Evolutionary conservation across 2,888 invertebrate species (phyloP).

Genomic region (Euclidia mi): DNA sequence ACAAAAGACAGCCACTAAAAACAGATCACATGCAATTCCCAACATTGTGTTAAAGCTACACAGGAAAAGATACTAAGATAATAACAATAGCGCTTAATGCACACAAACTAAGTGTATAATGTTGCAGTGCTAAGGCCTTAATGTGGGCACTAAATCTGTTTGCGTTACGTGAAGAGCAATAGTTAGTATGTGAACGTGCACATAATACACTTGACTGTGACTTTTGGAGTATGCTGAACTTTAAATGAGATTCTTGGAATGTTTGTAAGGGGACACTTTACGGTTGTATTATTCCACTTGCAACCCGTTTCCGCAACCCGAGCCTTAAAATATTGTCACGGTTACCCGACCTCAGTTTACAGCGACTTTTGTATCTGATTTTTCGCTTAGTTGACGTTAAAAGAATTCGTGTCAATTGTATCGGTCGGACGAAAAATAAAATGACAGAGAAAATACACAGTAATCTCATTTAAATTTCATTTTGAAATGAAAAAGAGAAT

Average conservation of each 20-base stretch:
- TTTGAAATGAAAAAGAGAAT: conserved; percentile 38
- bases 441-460: neutral
- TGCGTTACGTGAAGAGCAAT: conserved; percentile 62
- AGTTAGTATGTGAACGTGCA: conserved; percentile 62
- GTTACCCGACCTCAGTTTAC: conserved; percentile 4
- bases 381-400: conserved; percentile 11
- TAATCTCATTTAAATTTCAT: conserved; percentile 33
- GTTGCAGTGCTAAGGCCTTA: conserved; percentile 58
- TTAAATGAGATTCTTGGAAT: conserved; percentile 79
- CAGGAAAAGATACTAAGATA: conserved; percentile 38
- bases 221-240: conserved; percentile 73
- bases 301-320: conserved; percentile 36
- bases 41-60: conserved; percentile 14
- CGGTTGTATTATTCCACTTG: conserved; percentile 61
- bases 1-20: conserved; percentile 10
- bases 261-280: conserved; percentile 74
- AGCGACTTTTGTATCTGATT: conserved; percentile 25
- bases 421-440: neutral
- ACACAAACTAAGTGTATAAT: conserved; percentile 51
- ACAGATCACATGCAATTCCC: conserved; percentile 17
- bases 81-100: conserved; percentile 48
- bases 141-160: conserved; percentile 62
- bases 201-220: conserved; percentile 68
- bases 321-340: conserved; percentile 36
- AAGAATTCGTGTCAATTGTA: conserved; percentile 13